Base-by-base conservation (phyloP, 2,113 vertebrate genomes). In the Myotis yumanensis region DNA sequence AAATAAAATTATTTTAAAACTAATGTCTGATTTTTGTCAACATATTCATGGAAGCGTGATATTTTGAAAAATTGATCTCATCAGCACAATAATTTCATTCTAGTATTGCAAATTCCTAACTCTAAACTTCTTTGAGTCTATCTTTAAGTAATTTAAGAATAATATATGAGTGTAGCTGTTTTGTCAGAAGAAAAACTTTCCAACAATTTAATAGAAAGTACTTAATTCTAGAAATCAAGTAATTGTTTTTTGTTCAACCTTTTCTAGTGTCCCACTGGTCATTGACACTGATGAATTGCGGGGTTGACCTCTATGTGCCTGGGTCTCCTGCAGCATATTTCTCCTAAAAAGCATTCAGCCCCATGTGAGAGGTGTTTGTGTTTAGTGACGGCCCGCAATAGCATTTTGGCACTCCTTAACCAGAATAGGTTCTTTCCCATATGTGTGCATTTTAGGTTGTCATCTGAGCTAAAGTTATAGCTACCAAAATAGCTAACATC, bases 291-390 rank as follows among this genome's bases (percentile, higher is more conserved):
- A 71, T 15, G 48, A 75, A 43, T 0, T 1, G 46, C 3, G 3
- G 66, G 51, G 16, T 84, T 85, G 84, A 40, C 46, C 37, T 83
- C 54, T 46, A 40, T 0, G 0, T 62, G 40, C 77, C 88, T 46
- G 80, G 3, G 5, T 43, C 92, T 90, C 16, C 14, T 66, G 35
- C 86, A 92, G 94, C 48, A 48, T 66, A 52, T 91, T 92, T 95
- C 84, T 86, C 79, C 83, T 83, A 68, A 87, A 51, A 40, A 89
- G 64, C 32, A 25, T 66, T 66, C 64, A 87, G 87, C 81, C 62
- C 89, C 81, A 93, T 93, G 79, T 79, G 94, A 96, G 96, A 97
- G 97, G 48, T 37, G 62, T 88, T 94, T 97, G 90, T 93, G 92
- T 94, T 96, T 92, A 64, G 52, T 23, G 95, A 93, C 12, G 11